A percentile compares a stretch with the other conserved stretches of the same genome.
Evolutionary conservation across 1,140 invertebrate species (phyloP).

Genomic region (Vanessa tameamea): DNA sequence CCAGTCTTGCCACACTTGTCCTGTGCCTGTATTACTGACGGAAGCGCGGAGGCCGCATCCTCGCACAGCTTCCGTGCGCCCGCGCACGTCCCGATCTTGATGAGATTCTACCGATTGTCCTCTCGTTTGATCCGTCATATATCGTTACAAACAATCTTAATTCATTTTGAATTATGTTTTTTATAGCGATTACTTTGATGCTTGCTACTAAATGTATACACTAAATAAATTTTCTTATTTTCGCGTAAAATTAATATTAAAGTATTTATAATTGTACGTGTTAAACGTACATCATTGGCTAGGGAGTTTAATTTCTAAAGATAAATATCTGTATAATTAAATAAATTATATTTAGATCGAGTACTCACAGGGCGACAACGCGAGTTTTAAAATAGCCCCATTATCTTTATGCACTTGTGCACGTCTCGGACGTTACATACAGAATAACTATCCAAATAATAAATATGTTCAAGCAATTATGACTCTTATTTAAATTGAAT

Average conservation of each 20-base stretch:
- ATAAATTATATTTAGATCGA: slow-evolving; percentile 29
- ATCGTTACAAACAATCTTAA: neutral
- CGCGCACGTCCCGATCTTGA: slow-evolving; percentile 29
- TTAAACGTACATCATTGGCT: neutral
- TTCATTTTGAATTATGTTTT: neutral
- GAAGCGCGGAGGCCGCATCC: slow-evolving; percentile 56
- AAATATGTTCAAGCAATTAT: neutral
- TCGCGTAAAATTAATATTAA: neutral
- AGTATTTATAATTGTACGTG: neutral
- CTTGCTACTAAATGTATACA: neutral
- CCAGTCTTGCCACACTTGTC: slow-evolving; percentile 1
- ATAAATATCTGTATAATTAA: slow-evolving; percentile 18
- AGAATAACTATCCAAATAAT: neutral
- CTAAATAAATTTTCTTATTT: no score
- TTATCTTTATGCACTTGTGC: slow-evolving; percentile 14
- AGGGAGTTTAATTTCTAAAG: slow-evolving; percentile 10
- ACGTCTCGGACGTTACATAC: neutral
- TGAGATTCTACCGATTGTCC: slow-evolving; percentile 1
- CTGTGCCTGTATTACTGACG: slow-evolving; percentile 16
- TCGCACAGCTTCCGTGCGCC: slow-evolving; percentile 37
- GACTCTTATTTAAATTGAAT: neutral
- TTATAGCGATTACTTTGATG: neutral
- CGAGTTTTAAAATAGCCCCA: slow-evolving; percentile 20
- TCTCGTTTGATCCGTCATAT: slow-evolving; percentile 2
- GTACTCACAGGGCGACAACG: slow-evolving; percentile 32